Percentiles rank a stretch among this genome's conserved stretches.
Evolutionary conservation across 1,140 invertebrate species (phyloP).

Genomic region (Druon quercuslanigerum): DNA sequence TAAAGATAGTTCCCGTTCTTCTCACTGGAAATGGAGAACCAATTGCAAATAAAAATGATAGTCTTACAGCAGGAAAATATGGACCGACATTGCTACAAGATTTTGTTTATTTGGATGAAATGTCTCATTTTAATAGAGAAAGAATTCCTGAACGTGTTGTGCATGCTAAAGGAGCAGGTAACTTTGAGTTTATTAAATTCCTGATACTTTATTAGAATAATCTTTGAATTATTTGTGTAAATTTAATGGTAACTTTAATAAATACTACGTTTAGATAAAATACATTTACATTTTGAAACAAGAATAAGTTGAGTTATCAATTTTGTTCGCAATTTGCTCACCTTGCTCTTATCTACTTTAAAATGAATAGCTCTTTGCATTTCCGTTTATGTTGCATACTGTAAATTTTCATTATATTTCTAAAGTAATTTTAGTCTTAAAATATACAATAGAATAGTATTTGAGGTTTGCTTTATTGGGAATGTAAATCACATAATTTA

Average conservation of each 20-base stretch:
- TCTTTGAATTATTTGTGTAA: slow-evolving; percentile 15
- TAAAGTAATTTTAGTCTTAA: too few species aligned
- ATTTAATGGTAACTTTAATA: not conserved
- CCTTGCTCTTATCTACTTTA: too few species aligned
- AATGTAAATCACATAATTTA: too few species aligned
- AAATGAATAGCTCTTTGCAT: too few species aligned
- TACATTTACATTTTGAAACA: not conserved
- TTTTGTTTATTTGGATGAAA: slow-evolving; percentile 89
- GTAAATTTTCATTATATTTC: too few species aligned
- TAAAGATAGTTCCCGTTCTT: slow-evolving; percentile 75
- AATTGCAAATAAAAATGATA: slow-evolving; percentile 86
- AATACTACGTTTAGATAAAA: not conserved
- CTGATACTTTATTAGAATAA: too few species aligned
- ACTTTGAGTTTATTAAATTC: slow-evolving; percentile 29
- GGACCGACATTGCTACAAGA: slow-evolving; percentile 94
- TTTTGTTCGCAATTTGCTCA: too few species aligned
- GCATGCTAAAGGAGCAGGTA: slow-evolving; percentile 96
- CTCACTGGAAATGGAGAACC: slow-evolving; percentile 87
- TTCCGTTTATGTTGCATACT: too few species aligned
- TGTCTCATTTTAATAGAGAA: slow-evolving; percentile 93
- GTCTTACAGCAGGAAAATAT: slow-evolving; percentile 88
- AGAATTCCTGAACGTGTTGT: slow-evolving; percentile 98
- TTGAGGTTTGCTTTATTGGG: too few species aligned
- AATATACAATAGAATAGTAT: too few species aligned
- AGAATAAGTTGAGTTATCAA: not conserved